Percentiles rank a stretch among this genome's conserved stretches.
These are phyloP conservation scores for Meloidogyne hapla DNA, from an alignment of 1,140 invertebrate genomes.

Conservation along the genomic window DNA sequence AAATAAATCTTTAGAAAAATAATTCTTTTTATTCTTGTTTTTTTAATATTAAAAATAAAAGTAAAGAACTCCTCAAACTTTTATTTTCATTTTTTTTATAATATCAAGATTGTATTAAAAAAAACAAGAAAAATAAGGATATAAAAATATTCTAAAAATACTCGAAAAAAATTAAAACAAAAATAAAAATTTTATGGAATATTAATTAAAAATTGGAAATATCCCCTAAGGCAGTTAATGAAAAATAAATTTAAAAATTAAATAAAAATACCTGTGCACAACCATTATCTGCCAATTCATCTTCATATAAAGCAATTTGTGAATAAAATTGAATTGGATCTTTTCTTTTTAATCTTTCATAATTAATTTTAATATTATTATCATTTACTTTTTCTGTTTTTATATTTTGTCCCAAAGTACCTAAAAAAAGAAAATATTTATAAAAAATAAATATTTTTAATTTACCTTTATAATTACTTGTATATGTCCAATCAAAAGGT, in stretches of 20 bases:
- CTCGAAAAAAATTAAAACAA: too few relatives aligned
- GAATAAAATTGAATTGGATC: slow-evolving; percentile 92
- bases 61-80: too few relatives aligned
- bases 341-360: slow-evolving; percentile 82
- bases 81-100: too few relatives aligned
- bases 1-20: not conserved
- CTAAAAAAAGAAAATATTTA: slow-evolving; percentile 64
- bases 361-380: slow-evolving; percentile 73
- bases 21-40: too few relatives aligned
- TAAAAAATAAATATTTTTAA: slow-evolving; percentile 79
- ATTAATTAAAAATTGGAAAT: not conserved
- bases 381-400: slow-evolving; percentile 71
- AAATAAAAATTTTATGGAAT: too few relatives aligned
- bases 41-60: too few relatives aligned
- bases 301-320: slow-evolving; percentile 90
- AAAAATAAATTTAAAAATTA: not conserved
- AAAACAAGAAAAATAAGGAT: too few relatives aligned
- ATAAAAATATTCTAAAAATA: too few relatives aligned
- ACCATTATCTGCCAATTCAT: slow-evolving; percentile 97
- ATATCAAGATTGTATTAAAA: too few relatives aligned
- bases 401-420: slow-evolving; percentile 65
- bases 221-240: not conserved
- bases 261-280: slow-evolving; percentile 62
- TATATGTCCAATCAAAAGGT: slow-evolving; percentile 96
- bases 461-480: slow-evolving; percentile 63